These are phyloP conservation scores for Eledona agricola DNA, from an alignment of 2,888 invertebrate genomes.

Conservation along the genomic window DNA sequence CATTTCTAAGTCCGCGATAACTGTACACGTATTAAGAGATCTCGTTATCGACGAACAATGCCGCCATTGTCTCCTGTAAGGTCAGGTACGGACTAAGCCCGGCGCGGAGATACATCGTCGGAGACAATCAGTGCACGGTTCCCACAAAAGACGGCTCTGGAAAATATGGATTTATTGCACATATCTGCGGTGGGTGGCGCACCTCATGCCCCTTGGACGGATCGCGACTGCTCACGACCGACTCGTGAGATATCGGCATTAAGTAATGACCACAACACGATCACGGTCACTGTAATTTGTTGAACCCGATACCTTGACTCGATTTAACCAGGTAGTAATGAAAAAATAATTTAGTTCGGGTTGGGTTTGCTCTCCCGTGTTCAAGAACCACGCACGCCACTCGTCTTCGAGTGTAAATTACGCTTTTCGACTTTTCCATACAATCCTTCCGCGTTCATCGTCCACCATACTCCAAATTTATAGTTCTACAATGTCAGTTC, in stretches of 20 bases:
- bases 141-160: conserved; percentile 54
- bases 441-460: too few species aligned
- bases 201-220: conserved; percentile 57
- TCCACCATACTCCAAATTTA: too few species aligned
- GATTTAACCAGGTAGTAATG: conserved; percentile 56
- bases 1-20: conserved; percentile 38
- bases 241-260: conserved; percentile 60
- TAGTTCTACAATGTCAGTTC: too few species aligned
- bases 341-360: conserved; percentile 55
- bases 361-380: too few species aligned
- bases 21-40: conserved; percentile 50
- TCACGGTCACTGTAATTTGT: conserved; percentile 61
- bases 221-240: conserved; percentile 53
- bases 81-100: conserved; percentile 44
- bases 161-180: conserved; percentile 61
- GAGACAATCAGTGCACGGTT: conserved; percentile 51
- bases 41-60: conserved; percentile 55
- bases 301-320: conserved; percentile 58
- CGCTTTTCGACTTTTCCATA: too few species aligned
- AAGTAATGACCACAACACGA: conserved; percentile 60
- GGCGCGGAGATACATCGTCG: conserved; percentile 32
- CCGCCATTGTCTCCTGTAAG: conserved; percentile 55
- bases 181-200: conserved; percentile 60
- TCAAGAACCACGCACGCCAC: too few species aligned
- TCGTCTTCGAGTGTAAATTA: too few species aligned